A percentile compares a stretch with the other conserved stretches of the same genome.
phyloP scores from a whole-genome alignment of 2,113 vertebrate species.

The Pimephales promelas region DNA sequence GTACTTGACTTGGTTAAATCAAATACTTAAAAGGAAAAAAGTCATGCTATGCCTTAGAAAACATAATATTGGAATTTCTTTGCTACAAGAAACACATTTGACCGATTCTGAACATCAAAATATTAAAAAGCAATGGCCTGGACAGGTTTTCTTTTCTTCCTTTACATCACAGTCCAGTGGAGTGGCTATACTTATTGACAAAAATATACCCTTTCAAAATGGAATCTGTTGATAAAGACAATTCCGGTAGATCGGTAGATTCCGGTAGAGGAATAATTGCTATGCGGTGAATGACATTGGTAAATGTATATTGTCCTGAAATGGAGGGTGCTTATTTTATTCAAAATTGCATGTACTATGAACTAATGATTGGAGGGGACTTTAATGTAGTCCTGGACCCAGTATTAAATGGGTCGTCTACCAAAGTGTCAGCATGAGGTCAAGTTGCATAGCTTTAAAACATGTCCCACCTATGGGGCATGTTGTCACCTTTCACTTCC shows the following conservation, averaged over 20 bases:
- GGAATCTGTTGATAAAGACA: neutral
- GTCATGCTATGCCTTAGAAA: neutral
- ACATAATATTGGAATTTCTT: neutral
- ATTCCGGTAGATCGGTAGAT: neutral
- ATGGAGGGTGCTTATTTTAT: neutral
- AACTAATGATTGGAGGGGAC: neutral
- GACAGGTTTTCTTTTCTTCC: neutral
- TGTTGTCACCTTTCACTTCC: too few relatives aligned
- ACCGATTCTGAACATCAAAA: neutral
- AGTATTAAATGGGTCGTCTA: too few relatives aligned
- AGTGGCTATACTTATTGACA: neutral
- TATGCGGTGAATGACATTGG: neutral
- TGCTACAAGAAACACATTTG: neutral
- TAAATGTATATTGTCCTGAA: neutral
- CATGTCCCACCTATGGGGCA: too few relatives aligned
- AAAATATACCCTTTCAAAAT: constrained; percentile 15
- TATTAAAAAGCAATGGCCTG: neutral
- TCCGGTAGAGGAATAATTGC: neutral
- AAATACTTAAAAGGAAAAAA: too few relatives aligned
- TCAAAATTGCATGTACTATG: neutral
- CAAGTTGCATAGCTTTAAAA: neutral
- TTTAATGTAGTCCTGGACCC: too few relatives aligned
- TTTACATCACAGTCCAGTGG: neutral
- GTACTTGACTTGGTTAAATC: neutral
- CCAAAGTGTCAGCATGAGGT: too few relatives aligned